Evolutionary conservation across 2,797 vertebrate genomes (phyloP), one percentile per base, ranked within the genome.

Genomic region (Percopsis omiscomaycus): DNA sequence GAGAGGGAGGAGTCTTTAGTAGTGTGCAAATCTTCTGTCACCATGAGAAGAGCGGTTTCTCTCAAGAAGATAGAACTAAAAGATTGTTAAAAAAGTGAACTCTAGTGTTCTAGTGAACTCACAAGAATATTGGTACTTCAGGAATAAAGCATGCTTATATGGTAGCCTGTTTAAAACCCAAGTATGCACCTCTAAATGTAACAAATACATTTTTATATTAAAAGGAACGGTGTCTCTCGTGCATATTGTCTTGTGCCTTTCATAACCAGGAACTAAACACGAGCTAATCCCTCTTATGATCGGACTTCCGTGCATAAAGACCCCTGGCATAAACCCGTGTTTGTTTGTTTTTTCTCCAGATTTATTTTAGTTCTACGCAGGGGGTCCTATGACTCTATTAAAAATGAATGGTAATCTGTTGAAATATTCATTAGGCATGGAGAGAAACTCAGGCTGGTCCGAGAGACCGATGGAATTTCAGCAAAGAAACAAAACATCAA

Each of bases 351-450:
- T 5, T 30, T 48, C 4, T 69, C 70, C 44, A 46, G 59, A 49
- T 53, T 64, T 48, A 54, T 60, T 56, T 78, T 71, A 57, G 37
- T 44, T 45, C 67, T 56, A 63, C 37, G 47, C 28, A 22, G 59
- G 70, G 68, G 32, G 73, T 83, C 71, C 68, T 56, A 37, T 75
- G 80, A 86, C 75, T 71, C 68, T 55, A 82, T 89, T 85, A 85
- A 85, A 86, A 84, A 86, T 87, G 65, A 74, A 88, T 85, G 75
- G 42, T 12, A 57, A 69, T 60, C 75, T 80, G 52, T 68, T 89
- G 29, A 89, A 90, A 87, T 85, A 89, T 87, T 87, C 65, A 91
- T 86, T 65, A 55, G 75, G 77, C 16, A 53, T 54, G 47, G 14
- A 50, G 72, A 15, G 67, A 57, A 54, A 62, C 58, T 68, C 47